Evolutionary conservation across 2,888 invertebrate genomes (phyloP).

Genomic region (Aphodius granarius): DNA sequence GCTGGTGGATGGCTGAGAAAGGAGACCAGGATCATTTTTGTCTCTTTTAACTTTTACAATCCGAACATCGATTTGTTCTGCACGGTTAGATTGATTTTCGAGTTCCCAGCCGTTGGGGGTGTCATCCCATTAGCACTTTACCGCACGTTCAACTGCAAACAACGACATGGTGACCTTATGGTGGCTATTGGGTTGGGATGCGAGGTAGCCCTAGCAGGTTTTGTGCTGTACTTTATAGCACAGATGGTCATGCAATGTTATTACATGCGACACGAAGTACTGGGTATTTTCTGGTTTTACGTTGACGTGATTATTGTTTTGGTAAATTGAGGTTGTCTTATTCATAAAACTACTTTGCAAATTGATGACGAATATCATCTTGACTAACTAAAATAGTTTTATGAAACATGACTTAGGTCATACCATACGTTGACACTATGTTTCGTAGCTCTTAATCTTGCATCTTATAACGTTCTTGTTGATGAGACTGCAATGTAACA

Average conservation of each 20-base stretch:
- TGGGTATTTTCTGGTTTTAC: constrained; percentile 64
- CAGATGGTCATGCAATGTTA: constrained; percentile 57
- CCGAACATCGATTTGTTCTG: constrained; percentile 72
- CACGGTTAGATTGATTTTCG: constrained; percentile 62
- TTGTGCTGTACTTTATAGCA: constrained; percentile 61
- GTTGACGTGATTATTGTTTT: constrained; percentile 63
- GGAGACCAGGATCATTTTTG: constrained; percentile 67
- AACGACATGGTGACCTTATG: constrained; percentile 57
- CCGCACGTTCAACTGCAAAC: constrained; percentile 61
- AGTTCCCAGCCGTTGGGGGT: constrained; percentile 74
- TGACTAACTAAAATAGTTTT: too few species aligned
- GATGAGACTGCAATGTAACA: background rate
- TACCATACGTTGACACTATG: too few species aligned
- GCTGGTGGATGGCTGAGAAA: constrained; percentile 66
- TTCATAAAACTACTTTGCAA: too few species aligned
- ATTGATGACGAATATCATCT: too few species aligned
- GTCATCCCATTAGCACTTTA: constrained; percentile 62
- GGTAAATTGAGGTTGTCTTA: constrained; percentile 49
- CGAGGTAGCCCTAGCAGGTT: constrained; percentile 59
- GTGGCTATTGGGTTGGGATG: constrained; percentile 57
- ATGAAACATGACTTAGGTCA: too few species aligned
- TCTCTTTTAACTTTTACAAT: constrained; percentile 76
- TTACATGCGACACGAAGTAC: constrained; percentile 59
- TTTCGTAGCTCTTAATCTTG: background rate
- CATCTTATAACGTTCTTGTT: background rate